Evolutionary conservation across 35 echinoderm and acorn worm species (phyloP).

Genomic region (Stichopus chloronotus): DNA sequence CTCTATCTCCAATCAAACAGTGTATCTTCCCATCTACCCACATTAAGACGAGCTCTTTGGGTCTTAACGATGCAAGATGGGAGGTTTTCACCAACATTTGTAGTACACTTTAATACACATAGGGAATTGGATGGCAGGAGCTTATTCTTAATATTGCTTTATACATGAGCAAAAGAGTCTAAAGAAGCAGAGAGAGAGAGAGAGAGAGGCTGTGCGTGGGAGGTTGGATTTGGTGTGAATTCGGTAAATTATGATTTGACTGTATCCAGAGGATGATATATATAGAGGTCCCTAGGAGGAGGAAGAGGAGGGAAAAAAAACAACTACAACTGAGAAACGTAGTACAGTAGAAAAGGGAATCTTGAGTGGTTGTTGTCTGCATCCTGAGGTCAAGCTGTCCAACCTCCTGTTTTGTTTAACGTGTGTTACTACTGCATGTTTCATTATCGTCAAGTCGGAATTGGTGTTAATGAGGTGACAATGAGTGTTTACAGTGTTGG

Average conservation of each 20-base stretch:
- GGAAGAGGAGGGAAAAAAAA: background rate
- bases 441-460: background rate
- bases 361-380: constrained; percentile 8
- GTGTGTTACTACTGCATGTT: background rate
- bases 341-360: constrained; percentile 27
- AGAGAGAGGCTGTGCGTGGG: constrained; percentile 31
- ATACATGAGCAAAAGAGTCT: background rate
- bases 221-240: constrained; percentile 47
- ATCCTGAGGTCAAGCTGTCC: background rate
- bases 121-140: background rate
- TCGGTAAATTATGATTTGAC: constrained; percentile 45
- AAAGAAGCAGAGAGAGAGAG: background rate
- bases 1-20: constrained; percentile 40
- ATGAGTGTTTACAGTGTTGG: background rate
- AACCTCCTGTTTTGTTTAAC: background rate
- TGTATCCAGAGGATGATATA: constrained; percentile 38
- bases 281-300: constrained; percentile 30
- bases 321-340: background rate
- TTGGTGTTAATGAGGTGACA: background rate
- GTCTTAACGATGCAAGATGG: background rate
- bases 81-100: background rate
- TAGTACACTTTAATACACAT: background rate
- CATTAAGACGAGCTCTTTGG: constrained; percentile 6
- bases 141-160: background rate
- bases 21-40: background rate